Evolutionary conservation across 1,140 invertebrate species (phyloP).

Genomic region (Scaptomyza hsui): DNA sequence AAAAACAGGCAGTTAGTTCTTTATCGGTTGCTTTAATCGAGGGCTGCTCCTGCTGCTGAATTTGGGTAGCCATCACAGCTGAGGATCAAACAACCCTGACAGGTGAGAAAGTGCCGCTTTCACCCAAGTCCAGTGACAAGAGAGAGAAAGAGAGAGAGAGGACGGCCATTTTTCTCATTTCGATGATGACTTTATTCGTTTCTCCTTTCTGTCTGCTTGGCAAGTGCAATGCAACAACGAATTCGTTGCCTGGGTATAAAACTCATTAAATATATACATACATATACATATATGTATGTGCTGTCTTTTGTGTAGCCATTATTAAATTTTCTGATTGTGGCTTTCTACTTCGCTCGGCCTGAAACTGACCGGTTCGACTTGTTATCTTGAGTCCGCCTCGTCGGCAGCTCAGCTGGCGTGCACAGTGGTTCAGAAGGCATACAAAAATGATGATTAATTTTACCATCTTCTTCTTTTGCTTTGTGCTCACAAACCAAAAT

Average conservation of each 20-base stretch:
- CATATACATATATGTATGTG: conserved; percentile 58
- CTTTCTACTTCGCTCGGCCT: conserved; percentile 68
- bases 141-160: no score
- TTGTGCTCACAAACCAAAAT: no score
- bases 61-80: conserved; percentile 34
- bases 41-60: conserved; percentile 32
- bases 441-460: background rate
- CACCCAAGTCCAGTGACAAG: conserved; percentile 42
- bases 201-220: conserved; percentile 31
- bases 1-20: conserved; percentile 51
- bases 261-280: conserved; percentile 73
- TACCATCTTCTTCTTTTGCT: no score
- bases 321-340: conserved; percentile 83
- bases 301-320: conserved; percentile 81
- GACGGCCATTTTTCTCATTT: conserved; percentile 47
- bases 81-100: conserved; percentile 44
- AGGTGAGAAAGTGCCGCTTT: conserved; percentile 52
- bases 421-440: background rate
- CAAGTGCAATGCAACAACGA: conserved; percentile 54
- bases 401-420: conserved; percentile 42
- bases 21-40: conserved; percentile 58
- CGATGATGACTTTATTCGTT: conserved; percentile 71
- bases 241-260: conserved; percentile 63
- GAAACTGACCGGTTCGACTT: conserved; percentile 69
- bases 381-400: conserved; percentile 62